These are phyloP conservation scores for Ennomos erosarius DNA, from an alignment of 2,888 invertebrate species.

Conservation along the genomic window DNA sequence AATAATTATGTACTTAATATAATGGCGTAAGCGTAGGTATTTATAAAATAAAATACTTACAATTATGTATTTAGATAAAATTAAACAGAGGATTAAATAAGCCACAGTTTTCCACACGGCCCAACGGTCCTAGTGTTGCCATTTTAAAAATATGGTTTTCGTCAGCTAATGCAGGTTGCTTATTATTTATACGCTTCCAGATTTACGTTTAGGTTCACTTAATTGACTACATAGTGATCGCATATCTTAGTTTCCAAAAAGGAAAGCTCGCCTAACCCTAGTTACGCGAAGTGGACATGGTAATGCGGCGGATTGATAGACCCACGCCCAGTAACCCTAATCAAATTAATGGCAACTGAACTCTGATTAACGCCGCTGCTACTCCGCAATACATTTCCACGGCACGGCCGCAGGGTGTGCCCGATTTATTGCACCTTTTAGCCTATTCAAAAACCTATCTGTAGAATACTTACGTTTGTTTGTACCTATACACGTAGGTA, in stretches of 20 bases:
- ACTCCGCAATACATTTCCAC: conserved; percentile 74
- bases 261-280: conserved; percentile 22
- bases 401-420: conserved; percentile 58
- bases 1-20: too few species aligned
- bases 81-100: too few species aligned
- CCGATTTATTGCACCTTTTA: conserved; percentile 77
- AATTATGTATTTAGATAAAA: too few species aligned
- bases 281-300: conserved; percentile 63
- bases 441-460: conserved; percentile 58
- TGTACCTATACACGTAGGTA: background rate
- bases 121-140: too few species aligned
- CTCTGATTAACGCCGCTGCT: conserved; percentile 78
- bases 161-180: too few species aligned
- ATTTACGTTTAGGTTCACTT: too few species aligned
- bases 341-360: conserved; percentile 83
- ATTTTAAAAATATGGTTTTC: too few species aligned
- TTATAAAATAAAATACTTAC: too few species aligned
- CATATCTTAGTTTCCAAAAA: background rate
- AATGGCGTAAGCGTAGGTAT: too few species aligned
- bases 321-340: conserved; percentile 85
- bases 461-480: conserved; percentile 16
- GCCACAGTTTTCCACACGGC: too few species aligned
- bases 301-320: conserved; percentile 82
- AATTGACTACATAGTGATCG: background rate
- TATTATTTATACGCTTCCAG: too few species aligned